Base-by-base conservation (phyloP, 2,797 vertebrate species). In the Malacoctenus gilli region DNA sequence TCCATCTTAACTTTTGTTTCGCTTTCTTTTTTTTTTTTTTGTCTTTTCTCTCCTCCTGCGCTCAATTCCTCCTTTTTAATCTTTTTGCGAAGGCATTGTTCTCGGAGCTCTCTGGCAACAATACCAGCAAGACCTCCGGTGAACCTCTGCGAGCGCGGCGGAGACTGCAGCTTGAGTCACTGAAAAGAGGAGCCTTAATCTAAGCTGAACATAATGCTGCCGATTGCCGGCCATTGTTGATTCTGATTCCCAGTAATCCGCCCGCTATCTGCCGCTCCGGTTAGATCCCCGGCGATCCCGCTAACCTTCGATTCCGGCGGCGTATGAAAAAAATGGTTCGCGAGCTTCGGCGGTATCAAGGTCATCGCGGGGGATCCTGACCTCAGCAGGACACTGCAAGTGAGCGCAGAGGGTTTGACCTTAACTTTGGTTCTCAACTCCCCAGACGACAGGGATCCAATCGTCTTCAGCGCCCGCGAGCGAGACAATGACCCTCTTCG, bases 61-160 rank as follows among this genome's bases (percentile, higher is more conserved):
- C 48, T 72, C 54, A n/a, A 30, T 68, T 54, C 40, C 58, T 67
- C 43, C 37, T 67, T 67, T 69, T 7, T 44, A 38, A 43, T 67
- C 34, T 69, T 65, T 34, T 46, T 28, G n/a, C n/a, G 9, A 14
- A 63, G 57, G 50, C 51, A 46, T 48, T 52, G 68, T 68, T 80
- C 59, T 67, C 15, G 0, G 14, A 79, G 74, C 64, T 64, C 46
- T 65, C 40, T 72, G 67, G 70, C 65, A 79, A 52, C 62, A 59
- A 39, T 11, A 44, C 19, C 58, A 59, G 43, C 18, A 13, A 36
- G 55, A 71, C 75, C 77, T 71, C 35, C 59, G 7, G 52, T 57
- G 62, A 81, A 71, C 72, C 35, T 35, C 52, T 42, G 0, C 61
- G 7, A 13, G n/a, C n/a, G n/a, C 43, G n/a, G 44, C 1, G 25